These are phyloP conservation scores for Sturmia bella DNA, from an alignment of 2,888 invertebrate species.

Conservation along the genomic window DNA sequence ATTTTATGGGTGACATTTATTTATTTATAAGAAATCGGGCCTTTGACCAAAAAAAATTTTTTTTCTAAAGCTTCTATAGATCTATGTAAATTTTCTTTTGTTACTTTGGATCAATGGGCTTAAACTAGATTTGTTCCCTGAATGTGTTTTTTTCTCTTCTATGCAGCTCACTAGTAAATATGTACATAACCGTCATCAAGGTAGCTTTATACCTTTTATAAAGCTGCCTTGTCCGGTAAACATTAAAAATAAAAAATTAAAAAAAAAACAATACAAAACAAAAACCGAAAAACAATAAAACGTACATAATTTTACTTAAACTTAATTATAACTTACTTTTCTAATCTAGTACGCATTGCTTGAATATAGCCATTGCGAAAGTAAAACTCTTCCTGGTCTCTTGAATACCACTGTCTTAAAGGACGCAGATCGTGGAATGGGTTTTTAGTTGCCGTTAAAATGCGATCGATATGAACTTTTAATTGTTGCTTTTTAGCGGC, in stretches of 20 bases:
- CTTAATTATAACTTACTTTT: slow-evolving; percentile 26
- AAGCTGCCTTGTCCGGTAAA: too few species aligned
- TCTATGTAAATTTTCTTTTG: too few species aligned
- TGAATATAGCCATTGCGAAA: slow-evolving; percentile 78
- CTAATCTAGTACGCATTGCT: slow-evolving; percentile 70
- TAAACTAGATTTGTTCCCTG: too few species aligned
- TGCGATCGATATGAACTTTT: slow-evolving; percentile 68
- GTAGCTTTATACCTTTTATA: too few species aligned
- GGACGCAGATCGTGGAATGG: slow-evolving; percentile 77
- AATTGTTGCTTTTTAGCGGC: slow-evolving; percentile 47
- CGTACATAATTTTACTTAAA: slow-evolving; percentile 1
- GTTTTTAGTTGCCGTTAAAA: slow-evolving; percentile 73
- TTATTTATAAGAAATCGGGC: too few species aligned
- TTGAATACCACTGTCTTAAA: slow-evolving; percentile 72
- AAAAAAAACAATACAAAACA: background rate
- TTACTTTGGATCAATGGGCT: too few species aligned
- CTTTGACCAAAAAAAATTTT: too few species aligned
- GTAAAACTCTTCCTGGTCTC: slow-evolving; percentile 73
- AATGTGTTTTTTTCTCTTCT: too few species aligned
- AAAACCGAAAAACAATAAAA: slow-evolving; percentile 37
- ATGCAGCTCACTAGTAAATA: too few species aligned
- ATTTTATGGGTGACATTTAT: too few species aligned
- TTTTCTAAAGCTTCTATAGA: too few species aligned
- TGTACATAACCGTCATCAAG: too few species aligned
- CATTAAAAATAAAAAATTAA: background rate